phyloP scores from a whole-genome alignment of 2,797 vertebrate genomes.

The Eurystomus glaucurus region DNA sequence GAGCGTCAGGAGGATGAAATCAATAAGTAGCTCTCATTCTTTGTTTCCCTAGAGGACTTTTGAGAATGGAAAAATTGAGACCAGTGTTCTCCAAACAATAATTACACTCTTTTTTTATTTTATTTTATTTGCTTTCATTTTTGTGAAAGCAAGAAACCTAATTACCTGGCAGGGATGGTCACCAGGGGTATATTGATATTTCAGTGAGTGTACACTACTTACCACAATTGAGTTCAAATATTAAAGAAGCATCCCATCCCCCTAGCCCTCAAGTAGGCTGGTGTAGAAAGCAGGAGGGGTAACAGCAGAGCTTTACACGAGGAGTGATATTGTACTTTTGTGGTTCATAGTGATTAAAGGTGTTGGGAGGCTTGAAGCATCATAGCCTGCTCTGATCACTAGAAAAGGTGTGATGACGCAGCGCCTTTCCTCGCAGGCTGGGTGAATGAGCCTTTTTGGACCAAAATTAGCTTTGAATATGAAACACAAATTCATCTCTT shows the following conservation, averaged over 20 bases:
- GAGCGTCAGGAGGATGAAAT: slow-evolving; percentile 56
- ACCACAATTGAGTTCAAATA: background rate
- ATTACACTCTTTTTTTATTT: slow-evolving; percentile 48
- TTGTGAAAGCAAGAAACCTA: slow-evolving; percentile 54
- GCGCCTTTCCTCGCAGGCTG: background rate
- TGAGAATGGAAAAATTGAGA: slow-evolving; percentile 58
- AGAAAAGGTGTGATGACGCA: background rate
- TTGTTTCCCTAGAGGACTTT: slow-evolving; percentile 69
- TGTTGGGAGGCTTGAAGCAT: background rate
- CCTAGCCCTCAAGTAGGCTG: background rate
- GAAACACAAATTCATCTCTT: background rate
- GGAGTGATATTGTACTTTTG: background rate
- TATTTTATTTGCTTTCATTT: slow-evolving; percentile 35
- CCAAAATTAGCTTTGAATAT: background rate
- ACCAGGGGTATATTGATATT: slow-evolving; percentile 43
- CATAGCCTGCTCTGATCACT: background rate
- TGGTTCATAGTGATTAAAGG: background rate
- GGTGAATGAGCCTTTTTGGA: background rate
- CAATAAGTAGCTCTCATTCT: slow-evolving; percentile 62
- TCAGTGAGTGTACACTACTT: background rate
- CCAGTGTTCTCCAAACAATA: slow-evolving; percentile 45
- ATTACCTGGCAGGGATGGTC: slow-evolving; percentile 51
- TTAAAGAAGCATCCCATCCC: background rate
- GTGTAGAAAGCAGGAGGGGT: background rate
- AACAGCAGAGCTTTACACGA: background rate